Percentiles rank a stretch among this genome's conserved stretches.
Conservation (phyloP, 2,113 vertebrate genomes). For the Phainopepla nitens region DNA sequence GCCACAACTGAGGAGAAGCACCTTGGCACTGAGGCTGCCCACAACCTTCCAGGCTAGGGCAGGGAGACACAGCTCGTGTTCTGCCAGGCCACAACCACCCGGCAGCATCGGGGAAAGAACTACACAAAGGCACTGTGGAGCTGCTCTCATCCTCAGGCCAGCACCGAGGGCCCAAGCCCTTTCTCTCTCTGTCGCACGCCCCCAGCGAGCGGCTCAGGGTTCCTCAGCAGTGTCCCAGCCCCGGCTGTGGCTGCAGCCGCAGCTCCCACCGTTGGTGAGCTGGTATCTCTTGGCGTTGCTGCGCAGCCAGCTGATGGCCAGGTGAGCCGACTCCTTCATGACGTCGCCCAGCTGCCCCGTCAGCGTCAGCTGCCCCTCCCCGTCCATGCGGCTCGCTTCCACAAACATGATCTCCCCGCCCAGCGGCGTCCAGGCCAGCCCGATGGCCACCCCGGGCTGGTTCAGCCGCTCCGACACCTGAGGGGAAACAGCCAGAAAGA, state of each 20-base stretch:
- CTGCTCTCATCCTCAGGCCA: fast-evolving
- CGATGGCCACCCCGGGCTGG: constrained; percentile 92
- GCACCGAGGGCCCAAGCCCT: background rate
- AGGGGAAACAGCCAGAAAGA: background rate
- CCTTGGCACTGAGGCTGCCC: background rate
- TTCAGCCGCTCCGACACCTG: constrained; percentile 91
- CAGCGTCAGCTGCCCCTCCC: constrained; percentile 91
- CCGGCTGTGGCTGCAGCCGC: too few relatives aligned
- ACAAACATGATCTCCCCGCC: constrained; percentile 98
- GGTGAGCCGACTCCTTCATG: constrained; percentile 97
- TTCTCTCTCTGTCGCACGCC: fast-evolving
- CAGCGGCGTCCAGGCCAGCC: constrained; percentile 91
- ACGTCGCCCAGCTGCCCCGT: constrained; percentile 93
- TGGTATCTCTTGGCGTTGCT: constrained; percentile 89
- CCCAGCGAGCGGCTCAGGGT: fast-evolving
- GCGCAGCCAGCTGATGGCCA: constrained; percentile 96
- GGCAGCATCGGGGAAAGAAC: background rate
- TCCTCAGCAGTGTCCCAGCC: background rate
- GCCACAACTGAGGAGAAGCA: background rate
- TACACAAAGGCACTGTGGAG: too few relatives aligned
- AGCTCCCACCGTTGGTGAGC: constrained; percentile 84
- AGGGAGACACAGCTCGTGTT: background rate
- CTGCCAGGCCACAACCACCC: background rate
- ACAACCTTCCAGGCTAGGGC: background rate
- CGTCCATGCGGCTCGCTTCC: constrained; percentile 94